Base-by-base conservation (phyloP, 2,797 vertebrate genomes). In the Myotis daubentonii region DNA sequence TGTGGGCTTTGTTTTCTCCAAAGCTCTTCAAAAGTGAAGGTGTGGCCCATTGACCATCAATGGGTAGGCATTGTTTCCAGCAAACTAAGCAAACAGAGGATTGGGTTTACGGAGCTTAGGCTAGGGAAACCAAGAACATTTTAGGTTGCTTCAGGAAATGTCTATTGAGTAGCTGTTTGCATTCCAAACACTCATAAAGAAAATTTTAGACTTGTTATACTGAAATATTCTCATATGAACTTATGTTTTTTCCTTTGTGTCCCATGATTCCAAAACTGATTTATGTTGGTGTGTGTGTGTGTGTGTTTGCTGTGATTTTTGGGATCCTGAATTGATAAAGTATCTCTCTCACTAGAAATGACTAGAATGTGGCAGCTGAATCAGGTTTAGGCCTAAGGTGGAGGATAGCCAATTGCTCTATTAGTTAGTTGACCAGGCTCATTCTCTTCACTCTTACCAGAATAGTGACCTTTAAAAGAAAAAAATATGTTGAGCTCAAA, bases 11-110 rank as follows among this genome's bases (percentile, higher is more conserved):
- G 10, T 81, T 85, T 95, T 72, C 76, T 78, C 53, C 80, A 89
- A 89, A 90, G 60, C n/a, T 71, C 76, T 94, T 94, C 57, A 91
- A 94, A 96, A 89, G 25, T 38, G 44, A 87, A 44, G n/a, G 9
- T 71, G 57, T 84, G 65, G 51, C 36, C 95, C 57, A 93, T 57
- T 74, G n/a, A 75, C 33, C 44, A 60, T 71, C 25, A 71, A 41
- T 53, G 71, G 55, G n/a, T 55, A 84, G 66, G 38, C 33, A 65
- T 5, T 28, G 38, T 70, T 93, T 89, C 49, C n/a, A 92, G 71
- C 36, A 72, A 85, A 57, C 8, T 74, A 6, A 95, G 80, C 25
- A 78, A 89, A 33, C 22, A 44, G 82, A 82, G 23, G 38, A 80
- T 36, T 76, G 41, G 20, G 15, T 87, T 57, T 87, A 53, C 7